Base-by-base conservation (phyloP, 2,888 invertebrate genomes). In the Limnephilus marmoratus region DNA sequence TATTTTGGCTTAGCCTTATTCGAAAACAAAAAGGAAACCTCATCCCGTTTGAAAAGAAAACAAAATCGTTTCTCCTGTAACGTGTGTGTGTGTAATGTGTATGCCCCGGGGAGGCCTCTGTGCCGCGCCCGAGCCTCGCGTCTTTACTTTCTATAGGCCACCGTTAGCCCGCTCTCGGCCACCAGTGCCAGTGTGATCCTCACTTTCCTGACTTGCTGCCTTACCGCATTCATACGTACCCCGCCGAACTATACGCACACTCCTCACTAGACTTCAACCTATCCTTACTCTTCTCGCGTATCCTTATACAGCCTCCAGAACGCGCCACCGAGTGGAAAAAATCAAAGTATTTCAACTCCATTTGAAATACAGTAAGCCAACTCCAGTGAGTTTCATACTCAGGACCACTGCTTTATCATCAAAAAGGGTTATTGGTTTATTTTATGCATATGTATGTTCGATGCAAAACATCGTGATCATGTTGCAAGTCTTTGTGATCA, bases 41-140 rank as follows among this genome's bases (percentile, higher is more conserved):
- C 80, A n/a, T 89, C 88, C 88, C 88, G 88, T 89, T 89, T 41
- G 37, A 80, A 89, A 89, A 89, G 88, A 89, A 89, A 89, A 89
- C 88, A 89, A 89, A 89, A 89, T 89, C 37, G 88, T 80, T 88
- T 89, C 86, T 45, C 88, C 88, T 81, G 88, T 24, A 80, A 89
- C 29, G 37, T 68, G 68, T 68, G 68, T 68, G 68, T 68, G 68
- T 68, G 53, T 68, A 24, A 24, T 68, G 24, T 15, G n/a, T 24
- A 29, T 41, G 49, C 37, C n/a, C 49, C 53, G 49, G n/a, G 85
- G 29, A 31, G 53, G 87, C 87, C 68, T 9, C 86, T 9, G 88
- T n/a, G 15, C 80, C 11, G 88, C 88, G 88, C 68, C 68, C 34
- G 88, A 80, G 68, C 18, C 29, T 34, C 88, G 88, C 88, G 88